These are phyloP conservation scores for Conus canariensis DNA, from an alignment of 2,888 invertebrate species.

Conservation along the genomic window DNA sequence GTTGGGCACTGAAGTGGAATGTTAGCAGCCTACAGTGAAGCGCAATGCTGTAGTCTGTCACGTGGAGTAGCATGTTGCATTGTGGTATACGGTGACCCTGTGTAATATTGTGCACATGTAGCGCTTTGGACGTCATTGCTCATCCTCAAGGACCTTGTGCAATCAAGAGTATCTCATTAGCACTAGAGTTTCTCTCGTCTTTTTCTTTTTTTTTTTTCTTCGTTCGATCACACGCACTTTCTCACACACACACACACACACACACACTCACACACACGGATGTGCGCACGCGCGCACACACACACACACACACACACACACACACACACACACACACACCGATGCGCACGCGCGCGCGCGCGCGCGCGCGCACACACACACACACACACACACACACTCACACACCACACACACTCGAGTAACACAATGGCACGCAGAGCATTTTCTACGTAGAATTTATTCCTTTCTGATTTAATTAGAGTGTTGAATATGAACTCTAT, in stretches of 20 bases:
- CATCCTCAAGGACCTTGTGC: too few species aligned
- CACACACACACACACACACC: slow-evolving; percentile 20
- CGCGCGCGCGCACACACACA: slow-evolving; percentile 30
- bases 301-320: slow-evolving; percentile 29
- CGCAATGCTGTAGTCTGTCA: not conserved
- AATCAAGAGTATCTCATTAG: too few species aligned
- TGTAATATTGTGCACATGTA: too few species aligned
- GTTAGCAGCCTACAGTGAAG: not conserved
- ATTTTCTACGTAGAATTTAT: not conserved
- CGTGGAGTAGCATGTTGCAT: not conserved
- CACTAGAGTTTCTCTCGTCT: too few species aligned
- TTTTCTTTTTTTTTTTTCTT: too few species aligned
- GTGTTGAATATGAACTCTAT: too few species aligned
- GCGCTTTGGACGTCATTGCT: too few species aligned
- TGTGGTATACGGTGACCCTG: not conserved
- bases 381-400: slow-evolving; percentile 22
- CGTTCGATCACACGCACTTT: not conserved
- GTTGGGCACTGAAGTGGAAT: not conserved
- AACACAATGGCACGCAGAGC: not conserved
- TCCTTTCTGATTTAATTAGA: not conserved
- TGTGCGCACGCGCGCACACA: not conserved
- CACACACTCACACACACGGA: slow-evolving; percentile 24
- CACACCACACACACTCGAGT: slow-evolving; percentile 13
- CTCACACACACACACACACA: slow-evolving; percentile 38
- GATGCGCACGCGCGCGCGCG: not conserved